Conservation (phyloP, 2,888 invertebrate species). For the Pollenia griseotomentosa region DNA sequence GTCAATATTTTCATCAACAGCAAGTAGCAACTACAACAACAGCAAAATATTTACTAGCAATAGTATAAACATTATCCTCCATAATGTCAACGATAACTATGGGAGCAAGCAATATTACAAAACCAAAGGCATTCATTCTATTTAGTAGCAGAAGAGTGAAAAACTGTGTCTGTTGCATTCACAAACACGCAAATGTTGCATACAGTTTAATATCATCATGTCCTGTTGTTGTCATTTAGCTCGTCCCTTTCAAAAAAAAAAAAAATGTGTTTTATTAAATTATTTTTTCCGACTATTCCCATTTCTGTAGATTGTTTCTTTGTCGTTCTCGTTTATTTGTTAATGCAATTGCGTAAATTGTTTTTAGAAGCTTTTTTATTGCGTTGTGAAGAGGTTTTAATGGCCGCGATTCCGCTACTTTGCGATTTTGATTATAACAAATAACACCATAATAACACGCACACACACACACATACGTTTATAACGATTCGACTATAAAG, state of each 20-base stretch:
- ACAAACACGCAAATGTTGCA: conserved; percentile 50
- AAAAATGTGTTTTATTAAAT: conserved; percentile 44
- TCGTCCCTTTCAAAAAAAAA: conserved; percentile 37
- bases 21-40: conserved; percentile 16
- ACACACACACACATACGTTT: not conserved
- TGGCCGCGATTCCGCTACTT: conserved; percentile 69
- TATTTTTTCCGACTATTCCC: conserved; percentile 39
- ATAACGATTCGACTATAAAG: conserved; percentile 31
- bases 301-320: conserved; percentile 9
- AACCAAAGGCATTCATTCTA: not conserved
- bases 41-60: conserved; percentile 39
- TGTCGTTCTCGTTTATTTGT: conserved; percentile 67
- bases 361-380: conserved; percentile 72
- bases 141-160: not conserved
- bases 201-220: conserved; percentile 29
- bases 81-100: conserved; percentile 48
- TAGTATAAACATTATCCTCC: conserved; percentile 57
- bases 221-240: conserved; percentile 53
- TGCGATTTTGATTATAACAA: conserved; percentile 64
- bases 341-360: conserved; percentile 74
- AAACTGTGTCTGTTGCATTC: conserved; percentile 9
- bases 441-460: conserved; percentile 57
- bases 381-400: conserved; percentile 72
- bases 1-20: conserved; percentile 13
- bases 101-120: conserved; percentile 16